These are phyloP conservation scores for Camelus dromedarius DNA, from an alignment of 2,113 vertebrate species.

Conservation along the genomic window DNA sequence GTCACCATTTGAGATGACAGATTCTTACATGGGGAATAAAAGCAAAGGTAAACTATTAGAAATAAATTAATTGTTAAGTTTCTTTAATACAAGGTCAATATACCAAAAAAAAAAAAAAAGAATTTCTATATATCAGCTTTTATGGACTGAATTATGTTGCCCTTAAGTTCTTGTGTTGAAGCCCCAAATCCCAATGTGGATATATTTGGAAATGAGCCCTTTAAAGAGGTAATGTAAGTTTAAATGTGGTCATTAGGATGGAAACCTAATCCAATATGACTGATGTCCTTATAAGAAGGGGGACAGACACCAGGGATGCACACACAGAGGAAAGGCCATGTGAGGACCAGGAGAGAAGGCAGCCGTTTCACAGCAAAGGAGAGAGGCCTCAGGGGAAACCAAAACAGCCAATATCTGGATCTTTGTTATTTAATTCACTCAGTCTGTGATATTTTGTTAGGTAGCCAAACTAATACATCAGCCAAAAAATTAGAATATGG, in stretches of 20 bases:
- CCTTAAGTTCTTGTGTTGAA: neutral
- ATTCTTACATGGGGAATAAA: neutral
- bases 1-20: neutral
- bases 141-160: neutral
- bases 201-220: neutral
- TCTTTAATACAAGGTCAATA: neutral
- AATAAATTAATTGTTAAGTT: neutral
- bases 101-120: rapidly evolving
- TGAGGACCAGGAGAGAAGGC: neutral
- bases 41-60: neutral
- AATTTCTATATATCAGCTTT: neutral
- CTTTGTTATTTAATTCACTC: neutral
- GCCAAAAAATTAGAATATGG: neutral
- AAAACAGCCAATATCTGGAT: neutral
- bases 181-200: neutral
- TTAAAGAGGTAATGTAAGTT: neutral
- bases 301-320: neutral
- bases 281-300: neutral
- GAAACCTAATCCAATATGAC: neutral
- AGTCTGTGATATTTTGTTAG: neutral
- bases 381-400: neutral
- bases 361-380: neutral
- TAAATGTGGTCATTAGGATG: neutral
- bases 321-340: neutral
- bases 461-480: neutral